phyloP scores from a whole-genome alignment of 1,140 invertebrate species.

The Drosophila subpulchrella region DNA sequence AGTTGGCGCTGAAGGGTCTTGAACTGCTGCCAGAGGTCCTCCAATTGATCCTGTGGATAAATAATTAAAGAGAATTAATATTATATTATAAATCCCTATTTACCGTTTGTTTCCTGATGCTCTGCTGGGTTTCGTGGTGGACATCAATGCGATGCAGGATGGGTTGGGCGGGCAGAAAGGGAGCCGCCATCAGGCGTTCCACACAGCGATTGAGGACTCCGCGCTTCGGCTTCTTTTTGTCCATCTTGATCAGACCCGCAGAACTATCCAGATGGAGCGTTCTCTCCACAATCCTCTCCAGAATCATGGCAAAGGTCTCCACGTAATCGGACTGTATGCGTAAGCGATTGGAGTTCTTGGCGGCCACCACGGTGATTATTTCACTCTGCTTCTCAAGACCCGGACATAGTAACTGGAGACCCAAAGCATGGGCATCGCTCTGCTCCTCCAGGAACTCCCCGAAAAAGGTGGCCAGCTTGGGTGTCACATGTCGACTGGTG shows the following conservation, averaged over 20 bases:
- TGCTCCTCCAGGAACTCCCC: slow-evolving; percentile 63
- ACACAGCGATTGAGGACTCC: slow-evolving; percentile 65
- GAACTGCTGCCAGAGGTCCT: slow-evolving; percentile 78
- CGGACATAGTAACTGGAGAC: slow-evolving; percentile 67
- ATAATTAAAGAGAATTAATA: no score
- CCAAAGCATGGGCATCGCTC: slow-evolving; percentile 68
- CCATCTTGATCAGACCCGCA: slow-evolving; percentile 55
- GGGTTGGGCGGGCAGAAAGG: slow-evolving; percentile 68
- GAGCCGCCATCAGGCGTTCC: slow-evolving; percentile 65
- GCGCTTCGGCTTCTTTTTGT: slow-evolving; percentile 65
- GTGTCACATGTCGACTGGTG: slow-evolving; percentile 56
- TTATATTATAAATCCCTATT: background rate
- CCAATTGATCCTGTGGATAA: slow-evolving; percentile 59
- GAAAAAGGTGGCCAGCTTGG: slow-evolving; percentile 70
- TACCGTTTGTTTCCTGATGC: slow-evolving; percentile 75
- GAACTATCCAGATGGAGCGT: slow-evolving; percentile 54
- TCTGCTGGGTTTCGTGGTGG: slow-evolving; percentile 77
- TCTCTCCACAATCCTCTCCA: slow-evolving; percentile 67
- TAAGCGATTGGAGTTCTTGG: slow-evolving; percentile 80
- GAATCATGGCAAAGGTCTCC: slow-evolving; percentile 70
- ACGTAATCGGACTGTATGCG: slow-evolving; percentile 80
- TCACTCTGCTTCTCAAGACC: slow-evolving; percentile 67
- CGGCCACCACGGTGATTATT: slow-evolving; percentile 75
- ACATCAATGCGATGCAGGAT: slow-evolving; percentile 72
- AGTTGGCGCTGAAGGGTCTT: slow-evolving; percentile 74